Evolutionary conservation across 1,140 invertebrate genomes (phyloP).

Genomic region (Hylaeus anthracinus): DNA sequence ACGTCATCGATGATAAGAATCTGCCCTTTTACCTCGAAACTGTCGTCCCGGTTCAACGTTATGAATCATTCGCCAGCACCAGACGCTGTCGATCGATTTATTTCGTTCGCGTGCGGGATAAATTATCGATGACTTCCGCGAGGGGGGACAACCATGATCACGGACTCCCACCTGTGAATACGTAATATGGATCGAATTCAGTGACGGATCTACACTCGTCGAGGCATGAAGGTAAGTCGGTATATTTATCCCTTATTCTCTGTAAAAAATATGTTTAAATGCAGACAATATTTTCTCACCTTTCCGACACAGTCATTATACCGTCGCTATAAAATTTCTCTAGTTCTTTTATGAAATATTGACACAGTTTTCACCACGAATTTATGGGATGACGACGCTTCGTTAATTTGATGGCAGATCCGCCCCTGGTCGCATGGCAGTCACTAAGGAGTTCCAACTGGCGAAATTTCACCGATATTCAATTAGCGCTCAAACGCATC

Average conservation of each 20-base stretch:
- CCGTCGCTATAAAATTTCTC: too few relatives aligned
- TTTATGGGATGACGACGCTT: too few relatives aligned
- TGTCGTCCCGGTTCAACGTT: background rate
- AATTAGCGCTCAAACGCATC: constrained; percentile 19
- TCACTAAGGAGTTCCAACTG: too few relatives aligned
- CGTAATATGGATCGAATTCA: background rate
- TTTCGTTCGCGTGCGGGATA: constrained; percentile 26
- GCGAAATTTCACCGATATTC: constrained; percentile 21
- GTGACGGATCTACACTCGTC: too few relatives aligned
- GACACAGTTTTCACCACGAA: too few relatives aligned
- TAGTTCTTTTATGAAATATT: too few relatives aligned
- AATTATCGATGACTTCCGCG: background rate
- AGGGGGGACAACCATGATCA: background rate
- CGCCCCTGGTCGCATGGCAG: background rate
- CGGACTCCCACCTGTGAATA: background rate
- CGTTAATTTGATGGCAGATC: too few relatives aligned
- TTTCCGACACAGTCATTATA: too few relatives aligned
- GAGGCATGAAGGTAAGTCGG: too few relatives aligned
- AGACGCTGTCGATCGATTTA: constrained; percentile 17
- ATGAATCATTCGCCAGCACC: constrained; percentile 6
- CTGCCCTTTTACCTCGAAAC: constrained; percentile 16
- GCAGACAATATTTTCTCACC: too few relatives aligned
- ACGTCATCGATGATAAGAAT: constrained; percentile 8
- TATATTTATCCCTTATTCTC: too few relatives aligned
- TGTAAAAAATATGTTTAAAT: too few relatives aligned